Conservation (phyloP, 1,140 invertebrate genomes). For the Eriosoma lanigerum region DNA sequence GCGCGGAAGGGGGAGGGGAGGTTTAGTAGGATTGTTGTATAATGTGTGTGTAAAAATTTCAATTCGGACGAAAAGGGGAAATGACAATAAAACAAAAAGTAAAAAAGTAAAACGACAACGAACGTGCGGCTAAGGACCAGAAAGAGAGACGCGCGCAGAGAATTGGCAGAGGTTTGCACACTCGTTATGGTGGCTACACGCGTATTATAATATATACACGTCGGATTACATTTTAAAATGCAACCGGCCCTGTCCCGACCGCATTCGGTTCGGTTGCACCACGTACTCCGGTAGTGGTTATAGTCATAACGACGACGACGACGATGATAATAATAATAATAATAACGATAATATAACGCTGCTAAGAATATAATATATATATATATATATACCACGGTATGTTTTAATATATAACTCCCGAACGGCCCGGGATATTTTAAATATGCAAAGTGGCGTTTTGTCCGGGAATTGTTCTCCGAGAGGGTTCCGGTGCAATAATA, state of each 20-base stretch:
- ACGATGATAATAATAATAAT: slow-evolving; percentile 32
- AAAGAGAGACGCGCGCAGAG: not conserved
- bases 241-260: not conserved
- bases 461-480: slow-evolving; percentile 46
- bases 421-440: slow-evolving; percentile 41
- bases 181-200: not conserved
- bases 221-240: slow-evolving; percentile 19
- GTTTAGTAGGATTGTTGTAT: not conserved
- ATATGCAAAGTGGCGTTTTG: slow-evolving; percentile 50
- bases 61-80: slow-evolving; percentile 23
- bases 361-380: not conserved
- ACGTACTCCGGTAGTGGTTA: not conserved
- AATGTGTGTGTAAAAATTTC: not conserved
- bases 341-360: slow-evolving; percentile 13
- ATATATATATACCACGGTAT: slow-evolving; percentile 28
- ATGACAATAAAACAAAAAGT: slow-evolving; percentile 17
- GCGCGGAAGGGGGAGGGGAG: not conserved
- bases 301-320: slow-evolving; percentile 35
- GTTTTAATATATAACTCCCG: slow-evolving; percentile 37
- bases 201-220: not conserved
- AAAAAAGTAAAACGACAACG: not conserved
- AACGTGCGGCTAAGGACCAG: not conserved
- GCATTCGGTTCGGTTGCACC: no score
- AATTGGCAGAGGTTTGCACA: not conserved
- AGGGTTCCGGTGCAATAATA: slow-evolving; percentile 44